phyloP scores from a whole-genome alignment of 2,888 invertebrate genomes.

The Cacoxenus indagator region DNA sequence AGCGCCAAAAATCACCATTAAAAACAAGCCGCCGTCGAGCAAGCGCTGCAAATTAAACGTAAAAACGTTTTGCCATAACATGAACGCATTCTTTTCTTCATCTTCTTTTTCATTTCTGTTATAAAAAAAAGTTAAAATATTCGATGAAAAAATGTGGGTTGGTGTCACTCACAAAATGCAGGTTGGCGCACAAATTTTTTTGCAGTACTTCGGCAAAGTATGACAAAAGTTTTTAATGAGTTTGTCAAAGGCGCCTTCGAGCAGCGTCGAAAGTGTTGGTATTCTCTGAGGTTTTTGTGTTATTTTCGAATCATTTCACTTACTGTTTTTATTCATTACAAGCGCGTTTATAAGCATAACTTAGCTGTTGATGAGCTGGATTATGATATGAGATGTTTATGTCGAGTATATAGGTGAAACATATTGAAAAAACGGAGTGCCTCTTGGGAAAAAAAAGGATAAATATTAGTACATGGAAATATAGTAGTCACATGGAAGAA shows the following conservation, averaged over 20 bases:
- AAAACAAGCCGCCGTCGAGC: not conserved
- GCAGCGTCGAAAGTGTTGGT: constrained; percentile 3
- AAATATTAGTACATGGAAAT: no score
- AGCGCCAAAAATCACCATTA: not conserved
- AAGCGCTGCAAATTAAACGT: constrained; percentile 18
- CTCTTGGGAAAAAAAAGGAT: no score
- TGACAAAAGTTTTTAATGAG: constrained; percentile 62
- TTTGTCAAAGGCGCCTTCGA: constrained; percentile 54
- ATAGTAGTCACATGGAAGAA: no score
- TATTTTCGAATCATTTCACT: not conserved
- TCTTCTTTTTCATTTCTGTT: not conserved
- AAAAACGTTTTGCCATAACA: constrained; percentile 10
- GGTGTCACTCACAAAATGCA: constrained; percentile 14
- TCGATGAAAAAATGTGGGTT: constrained; percentile 33
- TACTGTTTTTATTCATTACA: constrained; percentile 3
- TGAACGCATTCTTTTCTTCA: not conserved
- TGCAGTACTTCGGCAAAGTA: constrained; percentile 14
- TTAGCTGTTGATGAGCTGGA: not conserved
- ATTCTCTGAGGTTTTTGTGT: not conserved
- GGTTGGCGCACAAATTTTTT: not conserved
- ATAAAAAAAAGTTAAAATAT: constrained; percentile 40
- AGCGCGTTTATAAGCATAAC: constrained; percentile 18
- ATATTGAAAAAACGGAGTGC: no score
- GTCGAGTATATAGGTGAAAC: no score
- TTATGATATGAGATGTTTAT: not conserved